Conservation (phyloP, 2,888 invertebrate species). For the Drosophila koepferae region DNA sequence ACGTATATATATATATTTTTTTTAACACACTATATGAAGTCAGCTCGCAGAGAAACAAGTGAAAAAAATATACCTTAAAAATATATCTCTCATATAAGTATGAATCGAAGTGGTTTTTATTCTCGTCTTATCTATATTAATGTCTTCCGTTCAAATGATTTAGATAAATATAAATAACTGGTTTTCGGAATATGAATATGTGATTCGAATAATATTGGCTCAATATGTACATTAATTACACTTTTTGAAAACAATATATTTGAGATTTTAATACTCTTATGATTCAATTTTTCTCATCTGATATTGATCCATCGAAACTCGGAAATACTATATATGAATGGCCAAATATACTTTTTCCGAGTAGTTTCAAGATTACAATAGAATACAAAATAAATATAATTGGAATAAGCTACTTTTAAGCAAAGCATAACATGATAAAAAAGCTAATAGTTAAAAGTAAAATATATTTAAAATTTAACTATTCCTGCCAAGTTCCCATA, state of each 20-base stretch:
- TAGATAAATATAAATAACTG: background rate
- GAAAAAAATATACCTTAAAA: constrained; percentile 29
- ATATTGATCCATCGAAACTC: background rate
- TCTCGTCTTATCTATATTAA: background rate
- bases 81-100: constrained; percentile 46
- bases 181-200: background rate
- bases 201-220: background rate
- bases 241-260: background rate
- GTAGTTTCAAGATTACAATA: no score
- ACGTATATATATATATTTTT: constrained; percentile 60
- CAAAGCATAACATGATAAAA: no score
- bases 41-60: constrained; percentile 57
- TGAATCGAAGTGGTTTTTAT: background rate
- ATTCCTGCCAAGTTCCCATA: background rate
- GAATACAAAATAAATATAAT: no score
- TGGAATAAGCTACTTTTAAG: no score
- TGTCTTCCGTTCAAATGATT: background rate
- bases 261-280: background rate
- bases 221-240: background rate
- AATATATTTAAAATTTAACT: background rate
- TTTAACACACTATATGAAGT: constrained; percentile 65
- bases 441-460: background rate
- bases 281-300: background rate
- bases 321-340: background rate
- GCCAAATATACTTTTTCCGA: no score